A percentile compares a stretch with the other conserved stretches of the same genome.
Evolutionary conservation across 1,140 invertebrate species (phyloP).

Genomic region (Hestina assimilis): DNA sequence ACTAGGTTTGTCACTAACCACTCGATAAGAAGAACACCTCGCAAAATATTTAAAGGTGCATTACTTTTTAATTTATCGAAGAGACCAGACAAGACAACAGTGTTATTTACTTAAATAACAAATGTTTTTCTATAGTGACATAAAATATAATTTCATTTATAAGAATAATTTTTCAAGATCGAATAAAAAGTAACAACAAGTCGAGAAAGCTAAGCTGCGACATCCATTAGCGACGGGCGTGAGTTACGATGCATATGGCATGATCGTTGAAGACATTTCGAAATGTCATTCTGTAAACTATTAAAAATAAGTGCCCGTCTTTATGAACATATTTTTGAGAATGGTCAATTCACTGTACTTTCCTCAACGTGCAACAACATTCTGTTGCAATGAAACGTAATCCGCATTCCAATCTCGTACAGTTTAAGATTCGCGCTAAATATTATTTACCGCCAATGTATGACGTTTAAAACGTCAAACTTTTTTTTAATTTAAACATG

Average conservation of each 20-base stretch:
- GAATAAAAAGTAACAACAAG: conserved; percentile 33
- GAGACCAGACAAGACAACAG: not conserved
- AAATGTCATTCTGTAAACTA: conserved; percentile 22
- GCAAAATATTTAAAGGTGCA: not conserved
- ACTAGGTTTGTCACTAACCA: no score
- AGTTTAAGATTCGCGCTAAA: conserved; percentile 38
- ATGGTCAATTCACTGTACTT: not conserved
- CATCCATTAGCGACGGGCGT: conserved; percentile 43
- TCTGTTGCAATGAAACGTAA: conserved; percentile 42
- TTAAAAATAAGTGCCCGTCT: conserved; percentile 24
- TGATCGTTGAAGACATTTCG: conserved; percentile 23
- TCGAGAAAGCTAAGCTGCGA: conserved; percentile 42
- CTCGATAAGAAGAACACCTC: no score
- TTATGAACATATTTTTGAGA: conserved; percentile 21
- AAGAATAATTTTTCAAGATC: conserved; percentile 1
- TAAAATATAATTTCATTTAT: conserved; percentile 3
- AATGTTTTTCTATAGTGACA: not conserved
- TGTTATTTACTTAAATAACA: not conserved
- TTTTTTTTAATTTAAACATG: conserved; percentile 42
- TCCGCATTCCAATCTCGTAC: conserved; percentile 38
- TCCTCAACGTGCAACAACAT: not conserved
- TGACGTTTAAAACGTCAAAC: conserved; percentile 28
- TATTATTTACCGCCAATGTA: conserved; percentile 42
- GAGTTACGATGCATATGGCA: conserved; percentile 28
- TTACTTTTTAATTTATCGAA: conserved; percentile 1